phyloP scores from a whole-genome alignment of 2,797 vertebrate species.

The Gymnopithys bicolor region DNA sequence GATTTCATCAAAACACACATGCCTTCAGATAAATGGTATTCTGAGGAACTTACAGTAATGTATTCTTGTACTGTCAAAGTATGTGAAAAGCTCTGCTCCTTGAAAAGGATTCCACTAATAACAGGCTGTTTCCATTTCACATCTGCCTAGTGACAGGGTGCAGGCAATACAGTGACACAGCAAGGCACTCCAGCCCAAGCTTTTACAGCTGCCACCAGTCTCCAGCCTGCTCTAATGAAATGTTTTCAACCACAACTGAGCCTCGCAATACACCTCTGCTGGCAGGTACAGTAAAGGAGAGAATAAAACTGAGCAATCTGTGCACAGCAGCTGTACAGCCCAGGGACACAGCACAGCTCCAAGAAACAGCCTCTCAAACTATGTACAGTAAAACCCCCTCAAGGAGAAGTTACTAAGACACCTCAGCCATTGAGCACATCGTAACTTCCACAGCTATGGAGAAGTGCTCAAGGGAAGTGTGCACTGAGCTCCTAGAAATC shows the following conservation, averaged over 20 bases:
- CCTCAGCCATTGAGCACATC: neutral
- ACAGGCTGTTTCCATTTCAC: neutral
- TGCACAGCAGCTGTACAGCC: neutral
- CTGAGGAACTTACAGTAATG: neutral
- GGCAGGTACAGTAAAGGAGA: neutral
- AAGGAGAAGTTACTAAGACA: constrained; percentile 3
- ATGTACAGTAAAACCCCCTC: neutral
- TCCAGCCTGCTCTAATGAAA: neutral
- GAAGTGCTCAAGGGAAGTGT: constrained; percentile 60
- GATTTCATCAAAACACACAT: neutral
- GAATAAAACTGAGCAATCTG: neutral
- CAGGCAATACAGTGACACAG: neutral
- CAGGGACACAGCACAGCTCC: neutral
- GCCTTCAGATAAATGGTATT: neutral
- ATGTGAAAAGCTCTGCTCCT: neutral
- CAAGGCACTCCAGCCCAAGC: neutral
- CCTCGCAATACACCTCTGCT: neutral
- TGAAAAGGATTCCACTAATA: neutral
- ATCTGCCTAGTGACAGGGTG: neutral
- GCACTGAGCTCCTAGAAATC: constrained; percentile 16
- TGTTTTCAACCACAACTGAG: neutral
- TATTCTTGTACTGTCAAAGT: neutral
- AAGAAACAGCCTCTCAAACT: neutral
- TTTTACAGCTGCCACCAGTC: neutral
- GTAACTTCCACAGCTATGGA: constrained; percentile 19